Evolutionary conservation across 1,140 invertebrate genomes (phyloP), one percentile per base, ranked within the genome.

Genomic region (Megalonaias nervosa): DNA sequence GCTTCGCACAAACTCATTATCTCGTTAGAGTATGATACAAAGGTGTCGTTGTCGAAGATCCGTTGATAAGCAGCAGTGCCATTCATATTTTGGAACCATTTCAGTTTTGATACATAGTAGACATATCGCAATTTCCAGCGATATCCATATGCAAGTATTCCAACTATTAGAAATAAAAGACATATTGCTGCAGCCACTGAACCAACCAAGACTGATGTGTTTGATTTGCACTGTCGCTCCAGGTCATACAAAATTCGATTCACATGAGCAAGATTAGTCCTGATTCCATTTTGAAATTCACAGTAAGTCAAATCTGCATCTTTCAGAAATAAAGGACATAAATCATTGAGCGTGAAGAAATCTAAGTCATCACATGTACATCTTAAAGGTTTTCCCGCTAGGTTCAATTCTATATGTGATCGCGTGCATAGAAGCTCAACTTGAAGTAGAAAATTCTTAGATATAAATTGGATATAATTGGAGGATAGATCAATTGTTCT

Each of bases 11-110:
- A 82, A 82, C 11, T 61, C n/a, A 12, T 69, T 26, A 68, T 83
- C 76, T 61, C 75, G n/a, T 80, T 67, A 3, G 75, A 69, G 38
- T 83, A 83, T 3, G 84, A 85, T 12, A 85, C 76, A 61, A 85
- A 85, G 13, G 77, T 82, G 61, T 85, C 80, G 59, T 75, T 80
- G 15, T 72, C 55, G 55, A 79, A 82, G 19, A 76, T 38, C 5
- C 71, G 59, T 26, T 67, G 38, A 5, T 38, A n/a, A 4, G 23
- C 9, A 21, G 17, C 15, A 14, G 23, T 3, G 3, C 67, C n/a
- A n/a, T 67, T 58, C 16, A 71, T 19, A 21, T 19, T 26, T 19
- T 15, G 56, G 31, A 73, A 67, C 2, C 76, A 70, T 62, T 48
- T 67, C 12, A 64, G 0, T 48, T 73, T 78, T 11, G 76, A 13